Evolutionary conservation across 2,888 invertebrate species (phyloP), one percentile per base, ranked within the genome.

Genomic region (Eristalis tenax): DNA sequence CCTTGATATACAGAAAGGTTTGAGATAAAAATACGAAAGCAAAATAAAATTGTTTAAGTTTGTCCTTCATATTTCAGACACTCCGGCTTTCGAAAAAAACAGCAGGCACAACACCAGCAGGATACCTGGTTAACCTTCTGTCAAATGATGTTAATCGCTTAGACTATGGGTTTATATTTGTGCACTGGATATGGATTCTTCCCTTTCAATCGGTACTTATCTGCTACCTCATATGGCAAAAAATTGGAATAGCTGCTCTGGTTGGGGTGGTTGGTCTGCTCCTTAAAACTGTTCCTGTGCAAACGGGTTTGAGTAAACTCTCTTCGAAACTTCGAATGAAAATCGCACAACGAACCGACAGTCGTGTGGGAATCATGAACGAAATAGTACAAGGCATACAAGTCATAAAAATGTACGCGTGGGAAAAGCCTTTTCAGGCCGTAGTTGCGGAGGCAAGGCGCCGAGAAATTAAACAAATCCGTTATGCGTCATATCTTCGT

Each of bases 341-440:
- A 90, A 97, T 97, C 0, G 98, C 99, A 0, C 93, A 94, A 87
- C 95, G 96, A 91, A 98, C 98, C 0, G 99, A 99, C 93, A 96
- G 96, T 90, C 94, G 99, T 88, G 97, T 99, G 59, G 95, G 97
- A 73, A 94, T 98, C 68, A 99, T 99, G 98, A 98, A 97, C 91
- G 99, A 99, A 94, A 96, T 99, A 89, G 96, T 99, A 88, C 95
- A 95, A 80, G 99, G 98, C 66, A 98, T 99, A 93, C 96, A 98
- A 94, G 97, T 98, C 2, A 97, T 99, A 89, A 99, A 99, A 94
- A 98, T 99, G 98, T 99, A 98, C 91, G 97, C 98, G 3, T 99
- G 99, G 97, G 99, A 99, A 92, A 96, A 96, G 89, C 97, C 98
- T 0, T 98, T 99, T 91, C 96, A 96, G 83, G 94, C 96, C 88